Conservation (phyloP, 2,888 invertebrate species). For the Shargacucullia verbasci region DNA sequence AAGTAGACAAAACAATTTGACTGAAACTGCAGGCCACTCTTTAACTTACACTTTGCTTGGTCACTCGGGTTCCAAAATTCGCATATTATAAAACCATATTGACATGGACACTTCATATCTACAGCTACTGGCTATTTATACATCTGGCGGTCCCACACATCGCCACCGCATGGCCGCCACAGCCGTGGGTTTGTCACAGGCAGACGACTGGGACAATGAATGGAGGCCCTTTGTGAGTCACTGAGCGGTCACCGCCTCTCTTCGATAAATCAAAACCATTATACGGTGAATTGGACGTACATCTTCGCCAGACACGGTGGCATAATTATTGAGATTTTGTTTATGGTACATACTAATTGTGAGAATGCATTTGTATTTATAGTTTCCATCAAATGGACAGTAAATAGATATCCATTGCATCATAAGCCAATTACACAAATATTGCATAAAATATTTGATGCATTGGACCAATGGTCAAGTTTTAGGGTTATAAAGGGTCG, state of each 20-base stretch:
- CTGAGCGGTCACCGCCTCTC: slow-evolving; percentile 30
- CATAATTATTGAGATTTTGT: slow-evolving; percentile 16
- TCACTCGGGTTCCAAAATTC: no score
- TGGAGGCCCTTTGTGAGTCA: slow-evolving; percentile 47
- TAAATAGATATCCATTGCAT: no score
- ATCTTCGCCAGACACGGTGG: slow-evolving; percentile 4
- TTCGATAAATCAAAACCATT: slow-evolving; percentile 54
- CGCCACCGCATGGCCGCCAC: slow-evolving; percentile 13
- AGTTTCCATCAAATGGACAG: no score
- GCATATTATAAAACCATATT: neutral
- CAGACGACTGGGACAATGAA: slow-evolving; percentile 53
- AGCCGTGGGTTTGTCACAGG: slow-evolving; percentile 49
- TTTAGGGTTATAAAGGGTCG: no score
- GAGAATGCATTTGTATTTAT: no score
- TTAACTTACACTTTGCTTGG: no score
- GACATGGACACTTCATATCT: slow-evolving; percentile 22
- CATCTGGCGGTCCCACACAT: slow-evolving; percentile 16
- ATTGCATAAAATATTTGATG: no score
- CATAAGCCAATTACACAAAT: no score
- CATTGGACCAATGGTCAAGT: no score
- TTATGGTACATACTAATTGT: neutral
- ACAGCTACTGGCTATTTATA: neutral
- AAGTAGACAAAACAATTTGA: no score
- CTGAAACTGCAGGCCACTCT: no score
- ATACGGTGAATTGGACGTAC: slow-evolving; percentile 31